Evolutionary conservation across 2,113 vertebrate species (phyloP), one percentile per base, ranked within the genome.

Genomic region (Passer domesticus): DNA sequence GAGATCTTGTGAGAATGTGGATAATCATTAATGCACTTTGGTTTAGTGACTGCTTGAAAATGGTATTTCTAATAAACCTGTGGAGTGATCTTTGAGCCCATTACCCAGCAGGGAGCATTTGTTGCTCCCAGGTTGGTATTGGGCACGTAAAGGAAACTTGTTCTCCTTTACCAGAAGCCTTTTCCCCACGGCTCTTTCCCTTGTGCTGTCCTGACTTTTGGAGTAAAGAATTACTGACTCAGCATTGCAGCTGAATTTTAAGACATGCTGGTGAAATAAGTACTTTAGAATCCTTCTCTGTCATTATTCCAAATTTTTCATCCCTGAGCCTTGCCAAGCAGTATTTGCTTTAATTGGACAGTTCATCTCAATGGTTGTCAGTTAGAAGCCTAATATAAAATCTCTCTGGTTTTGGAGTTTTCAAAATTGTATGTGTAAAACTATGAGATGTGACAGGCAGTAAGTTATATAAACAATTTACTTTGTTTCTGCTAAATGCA

Each of bases 181-280:
- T 89, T 78, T 66, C 47, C 50, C 11, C 39, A 9, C 0, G 1
- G 37, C 30, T 47, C 23, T 55, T 53, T 31, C 0, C 9, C 11
- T 67, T 92, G 50, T 78, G 44, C 63, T 81, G 10, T 63, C 63
- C 43, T 64, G 68, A 23, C 75, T 90, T 68, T 8, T 0, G 2
- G 70, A 78, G 69, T 30, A 43, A 30, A 22, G 69, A 77, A 41
- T 56, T 43, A 28, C 88, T 81, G 62, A 89, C 68, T 96, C 86
- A 81, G 93, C 83, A 41, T 11, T 90, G 60, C 90, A 82, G 86
- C 80, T 81, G 69, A 75, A 69, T 90, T 83, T 53, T 33, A 73
- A 83, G 86, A 73, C 0, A 1, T 11, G n/a, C 41, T 66, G 58
- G 78, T 86, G 80, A 79, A 94, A 83, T 78, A 83, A 90, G 49